These are phyloP conservation scores for Acrocyrtus sp. DNA, from an alignment of 2,888 invertebrate species.

Conservation along the genomic window DNA sequence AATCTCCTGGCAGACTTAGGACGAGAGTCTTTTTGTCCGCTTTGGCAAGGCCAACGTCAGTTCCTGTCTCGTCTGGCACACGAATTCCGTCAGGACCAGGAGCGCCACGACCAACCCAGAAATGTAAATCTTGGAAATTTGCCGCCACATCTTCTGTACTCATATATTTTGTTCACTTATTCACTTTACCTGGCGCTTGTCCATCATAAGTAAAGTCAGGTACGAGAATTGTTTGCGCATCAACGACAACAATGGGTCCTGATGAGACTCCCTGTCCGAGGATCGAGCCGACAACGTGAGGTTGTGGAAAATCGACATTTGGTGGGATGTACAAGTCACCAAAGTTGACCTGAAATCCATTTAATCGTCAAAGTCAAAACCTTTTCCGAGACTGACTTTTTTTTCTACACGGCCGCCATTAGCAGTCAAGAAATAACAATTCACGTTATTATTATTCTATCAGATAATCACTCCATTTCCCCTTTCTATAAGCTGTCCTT, in stretches of 20 bases:
- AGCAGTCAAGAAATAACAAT: neutral
- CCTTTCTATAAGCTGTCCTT: too few species aligned
- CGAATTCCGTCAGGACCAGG: slow-evolving; percentile 85
- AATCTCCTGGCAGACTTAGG: slow-evolving; percentile 85
- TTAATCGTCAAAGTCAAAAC: too few species aligned
- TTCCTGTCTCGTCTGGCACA: slow-evolving; percentile 91
- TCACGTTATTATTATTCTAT: neutral
- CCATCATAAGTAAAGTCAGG: slow-evolving; percentile 93
- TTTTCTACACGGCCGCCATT: neutral
- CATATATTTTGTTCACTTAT: neutral
- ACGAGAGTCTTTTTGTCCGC: slow-evolving; percentile 91
- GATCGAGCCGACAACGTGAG: slow-evolving; percentile 81
- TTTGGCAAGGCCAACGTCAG: slow-evolving; percentile 77
- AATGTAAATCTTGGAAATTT: slow-evolving; percentile 87
- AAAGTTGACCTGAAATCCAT: slow-evolving; percentile 80
- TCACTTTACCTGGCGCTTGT: slow-evolving; percentile 84
- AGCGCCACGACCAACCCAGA: slow-evolving; percentile 90
- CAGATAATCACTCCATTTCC: neutral
- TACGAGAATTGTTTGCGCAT: slow-evolving; percentile 90
- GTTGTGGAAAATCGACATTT: slow-evolving; percentile 82
- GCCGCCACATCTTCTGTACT: too few species aligned
- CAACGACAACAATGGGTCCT: slow-evolving; percentile 88
- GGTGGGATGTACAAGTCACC: slow-evolving; percentile 85
- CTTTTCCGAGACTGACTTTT: too few species aligned
- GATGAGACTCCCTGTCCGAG: slow-evolving; percentile 80